These are phyloP conservation scores for Melipona quadrifasciata DNA, from an alignment of 1,140 invertebrate species.

Conservation along the genomic window DNA sequence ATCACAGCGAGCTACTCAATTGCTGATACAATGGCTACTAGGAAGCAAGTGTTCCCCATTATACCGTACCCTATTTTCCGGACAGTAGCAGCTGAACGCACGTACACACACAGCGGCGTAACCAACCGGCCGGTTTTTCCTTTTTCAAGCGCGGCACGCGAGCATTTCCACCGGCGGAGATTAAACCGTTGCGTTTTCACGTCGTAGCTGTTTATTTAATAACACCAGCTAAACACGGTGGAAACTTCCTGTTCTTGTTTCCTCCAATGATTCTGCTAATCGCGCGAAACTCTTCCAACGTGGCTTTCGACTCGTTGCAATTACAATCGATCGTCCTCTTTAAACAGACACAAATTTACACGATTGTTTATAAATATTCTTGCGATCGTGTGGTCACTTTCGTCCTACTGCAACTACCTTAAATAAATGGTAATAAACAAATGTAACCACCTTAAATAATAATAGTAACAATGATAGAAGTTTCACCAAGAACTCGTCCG, in stretches of 20 bases:
- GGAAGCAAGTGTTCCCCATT: not conserved
- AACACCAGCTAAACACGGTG: not conserved
- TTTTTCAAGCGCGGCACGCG: not conserved
- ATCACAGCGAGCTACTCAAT: not conserved
- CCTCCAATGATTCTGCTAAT: not conserved
- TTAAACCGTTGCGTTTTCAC: not conserved
- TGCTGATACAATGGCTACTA: not conserved
- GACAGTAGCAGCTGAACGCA: not conserved
- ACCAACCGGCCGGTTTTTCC: not conserved
- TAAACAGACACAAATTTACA: no score
- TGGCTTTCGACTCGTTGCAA: no score
- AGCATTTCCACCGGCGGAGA: not conserved
- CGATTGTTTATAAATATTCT: no score
- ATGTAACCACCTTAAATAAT: no score
- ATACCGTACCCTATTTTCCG: not conserved
- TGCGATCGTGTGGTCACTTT: no score
- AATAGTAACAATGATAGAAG: no score
- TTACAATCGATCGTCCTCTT: no score
- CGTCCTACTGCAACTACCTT: no score
- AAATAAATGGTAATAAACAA: no score
- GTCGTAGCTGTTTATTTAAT: not conserved
- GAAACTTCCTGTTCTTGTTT: not conserved
- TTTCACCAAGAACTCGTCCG: no score
- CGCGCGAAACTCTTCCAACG: no score
- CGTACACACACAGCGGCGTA: no score